Conservation (phyloP, 2,113 vertebrate species). For the Poeciliopsis prolifica region DNA sequence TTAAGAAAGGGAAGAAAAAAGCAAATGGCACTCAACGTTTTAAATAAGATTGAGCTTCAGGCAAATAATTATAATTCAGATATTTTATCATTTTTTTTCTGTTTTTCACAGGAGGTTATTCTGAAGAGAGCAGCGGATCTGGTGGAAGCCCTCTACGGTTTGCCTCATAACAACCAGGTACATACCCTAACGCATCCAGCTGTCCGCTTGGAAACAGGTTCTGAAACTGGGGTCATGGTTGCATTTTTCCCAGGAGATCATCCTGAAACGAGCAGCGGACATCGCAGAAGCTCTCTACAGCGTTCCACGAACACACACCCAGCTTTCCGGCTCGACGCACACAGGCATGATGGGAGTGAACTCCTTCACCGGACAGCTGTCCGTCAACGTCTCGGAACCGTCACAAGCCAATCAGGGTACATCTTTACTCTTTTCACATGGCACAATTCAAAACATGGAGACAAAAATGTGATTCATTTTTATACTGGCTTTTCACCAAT, state of each 20-base stretch:
- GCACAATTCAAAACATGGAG: not conserved
- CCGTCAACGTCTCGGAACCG: conserved; percentile 94
- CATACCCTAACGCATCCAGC: not conserved
- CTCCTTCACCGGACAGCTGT: conserved; percentile 95
- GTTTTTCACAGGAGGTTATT: conserved; percentile 88
- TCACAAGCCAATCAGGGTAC: conserved; percentile 95
- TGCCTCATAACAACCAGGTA: conserved; percentile 97
- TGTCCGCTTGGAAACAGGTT: not conserved
- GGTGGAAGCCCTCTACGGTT: conserved; percentile 93
- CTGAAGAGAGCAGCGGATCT: conserved; percentile 94
- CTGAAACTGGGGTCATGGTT: not conserved
- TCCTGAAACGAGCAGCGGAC: conserved; percentile 96
- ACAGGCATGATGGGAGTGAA: conserved; percentile 97
- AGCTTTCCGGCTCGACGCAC: conserved; percentile 91
- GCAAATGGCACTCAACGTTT: not conserved
- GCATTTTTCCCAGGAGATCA: conserved; percentile 86
- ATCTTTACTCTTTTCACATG: not conserved
- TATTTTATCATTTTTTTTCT: not conserved
- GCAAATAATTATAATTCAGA: not conserved
- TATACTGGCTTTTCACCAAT: no score
- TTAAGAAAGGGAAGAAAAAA: not conserved
- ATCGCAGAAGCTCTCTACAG: conserved; percentile 99
- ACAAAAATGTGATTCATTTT: no score
- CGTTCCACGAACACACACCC: conserved; percentile 95
- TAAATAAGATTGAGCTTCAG: not conserved